Evolutionary conservation across 2,113 vertebrate genomes (phyloP).

Genomic region (Strix aluco): DNA sequence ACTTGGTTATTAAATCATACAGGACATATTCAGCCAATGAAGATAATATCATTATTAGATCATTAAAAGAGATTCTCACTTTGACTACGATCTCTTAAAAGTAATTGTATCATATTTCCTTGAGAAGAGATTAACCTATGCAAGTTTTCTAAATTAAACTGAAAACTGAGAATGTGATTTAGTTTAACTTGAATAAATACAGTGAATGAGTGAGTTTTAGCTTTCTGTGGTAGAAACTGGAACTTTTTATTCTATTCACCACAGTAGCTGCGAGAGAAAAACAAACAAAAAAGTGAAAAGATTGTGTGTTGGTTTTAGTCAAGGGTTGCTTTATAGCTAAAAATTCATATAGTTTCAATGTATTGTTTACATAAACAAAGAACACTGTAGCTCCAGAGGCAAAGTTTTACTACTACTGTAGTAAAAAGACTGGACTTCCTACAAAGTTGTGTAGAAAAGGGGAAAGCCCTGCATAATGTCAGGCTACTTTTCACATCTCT

Average conservation of each 20-base stretch:
- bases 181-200: background rate
- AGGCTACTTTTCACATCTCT: background rate
- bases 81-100: background rate
- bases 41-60: background rate
- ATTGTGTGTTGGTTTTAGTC: background rate
- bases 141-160: background rate
- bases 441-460: background rate
- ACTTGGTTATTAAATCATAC: background rate
- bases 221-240: background rate
- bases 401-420: background rate
- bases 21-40: background rate
- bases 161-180: background rate
- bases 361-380: background rate
- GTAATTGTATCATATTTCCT: background rate
- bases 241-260: background rate
- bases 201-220: background rate
- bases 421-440: background rate
- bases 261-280: accelerated
- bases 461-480: background rate
- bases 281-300: background rate
- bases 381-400: background rate
- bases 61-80: background rate
- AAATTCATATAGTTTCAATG: background rate
- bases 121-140: background rate
- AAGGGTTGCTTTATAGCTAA: background rate